Conservation (phyloP, 2,797 vertebrate species). For the Sebastes paucispinis region DNA sequence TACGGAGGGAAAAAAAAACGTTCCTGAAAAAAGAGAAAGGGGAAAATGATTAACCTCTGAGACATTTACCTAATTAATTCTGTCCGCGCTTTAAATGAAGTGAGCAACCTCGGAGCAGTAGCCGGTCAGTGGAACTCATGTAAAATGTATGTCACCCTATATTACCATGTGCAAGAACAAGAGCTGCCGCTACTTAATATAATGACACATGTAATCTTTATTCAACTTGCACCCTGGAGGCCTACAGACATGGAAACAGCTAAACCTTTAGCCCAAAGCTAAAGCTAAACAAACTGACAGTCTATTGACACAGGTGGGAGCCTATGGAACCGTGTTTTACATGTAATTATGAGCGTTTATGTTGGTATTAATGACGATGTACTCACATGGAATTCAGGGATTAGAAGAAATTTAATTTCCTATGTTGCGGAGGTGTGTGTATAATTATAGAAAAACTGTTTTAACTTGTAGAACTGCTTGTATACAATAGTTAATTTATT, state of each 20-base stretch:
- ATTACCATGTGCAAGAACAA: conserved; percentile 65
- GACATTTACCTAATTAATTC: conserved; percentile 80
- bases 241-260: conserved; percentile 48
- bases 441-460: not conserved
- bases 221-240: conserved; percentile 64
- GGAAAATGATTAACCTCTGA: conserved; percentile 77
- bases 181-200: conserved; percentile 68
- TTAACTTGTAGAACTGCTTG: not conserved
- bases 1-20: not conserved
- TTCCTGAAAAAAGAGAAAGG: conserved; percentile 20
- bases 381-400: conserved; percentile 32
- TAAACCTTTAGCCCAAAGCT: conserved; percentile 59
- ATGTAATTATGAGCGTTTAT: conserved; percentile 59
- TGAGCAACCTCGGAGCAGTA: conserved; percentile 68
- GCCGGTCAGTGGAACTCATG: conserved; percentile 71
- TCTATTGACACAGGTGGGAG: conserved; percentile 73
- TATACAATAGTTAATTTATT: too few relatives aligned
- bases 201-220: conserved; percentile 79
- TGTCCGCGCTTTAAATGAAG: conserved; percentile 72
- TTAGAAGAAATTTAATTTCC: conserved; percentile 21
- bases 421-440: not conserved
- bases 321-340: conserved; percentile 45
- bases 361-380: conserved; percentile 62
- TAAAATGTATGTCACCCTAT: conserved; percentile 78
- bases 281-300: conserved; percentile 62